Evolutionary conservation across 2,797 vertebrate genomes (phyloP).

Genomic region (Platalea minor): DNA sequence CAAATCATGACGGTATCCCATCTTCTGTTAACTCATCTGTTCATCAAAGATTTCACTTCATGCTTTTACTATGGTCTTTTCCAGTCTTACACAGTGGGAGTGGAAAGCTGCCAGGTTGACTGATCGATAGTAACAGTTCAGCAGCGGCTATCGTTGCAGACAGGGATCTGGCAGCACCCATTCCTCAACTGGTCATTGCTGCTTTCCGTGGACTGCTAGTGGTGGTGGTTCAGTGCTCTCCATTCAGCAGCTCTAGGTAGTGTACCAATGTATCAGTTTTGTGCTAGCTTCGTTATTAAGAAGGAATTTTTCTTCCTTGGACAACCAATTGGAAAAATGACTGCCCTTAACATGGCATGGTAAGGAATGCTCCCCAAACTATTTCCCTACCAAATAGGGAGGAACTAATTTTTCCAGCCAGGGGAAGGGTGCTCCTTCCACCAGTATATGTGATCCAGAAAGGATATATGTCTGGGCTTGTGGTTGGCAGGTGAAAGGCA

Average conservation of each 20-base stretch:
- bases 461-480: not conserved
- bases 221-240: not conserved
- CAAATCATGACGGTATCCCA: not conserved
- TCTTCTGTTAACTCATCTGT: not conserved
- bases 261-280: accelerated
- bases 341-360: not conserved
- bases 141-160: not conserved
- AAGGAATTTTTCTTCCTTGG: not conserved
- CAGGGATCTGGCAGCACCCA: not conserved
- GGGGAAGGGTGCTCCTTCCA: not conserved
- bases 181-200: accelerated
- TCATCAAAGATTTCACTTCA: not conserved
- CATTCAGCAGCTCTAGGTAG: not conserved
- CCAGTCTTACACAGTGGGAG: not conserved
- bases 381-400: not conserved
- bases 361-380: not conserved
- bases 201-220: not conserved
- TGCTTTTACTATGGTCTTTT: not conserved
- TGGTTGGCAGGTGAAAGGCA: not conserved
- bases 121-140: not conserved
- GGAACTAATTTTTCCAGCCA: not conserved
- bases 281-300: not conserved
- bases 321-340: not conserved
- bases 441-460: not conserved
- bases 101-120: not conserved